A percentile compares a stretch with the other conserved stretches of the same genome.
These are phyloP conservation scores for Phoxinus phoxinus DNA, from an alignment of 2,113 vertebrate genomes.

Conservation along the genomic window DNA sequence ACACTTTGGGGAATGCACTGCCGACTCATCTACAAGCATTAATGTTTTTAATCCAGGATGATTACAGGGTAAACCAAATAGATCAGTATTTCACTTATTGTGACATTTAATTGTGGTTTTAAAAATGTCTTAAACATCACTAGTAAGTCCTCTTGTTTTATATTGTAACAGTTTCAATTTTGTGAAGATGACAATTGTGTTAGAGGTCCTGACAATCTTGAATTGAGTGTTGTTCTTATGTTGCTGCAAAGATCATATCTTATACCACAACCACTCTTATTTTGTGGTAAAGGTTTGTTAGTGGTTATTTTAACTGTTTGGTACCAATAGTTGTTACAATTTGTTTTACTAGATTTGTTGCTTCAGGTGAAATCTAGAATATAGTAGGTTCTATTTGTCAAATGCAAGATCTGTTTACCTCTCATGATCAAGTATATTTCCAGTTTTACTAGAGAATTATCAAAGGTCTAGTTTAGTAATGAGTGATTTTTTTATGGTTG, in stretches of 20 bases:
- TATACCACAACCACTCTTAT: background rate
- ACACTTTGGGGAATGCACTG: slow-evolving; percentile 87
- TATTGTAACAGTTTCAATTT: background rate
- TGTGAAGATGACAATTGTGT: background rate
- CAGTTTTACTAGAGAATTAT: background rate
- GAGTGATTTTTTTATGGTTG: background rate
- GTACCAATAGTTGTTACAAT: background rate
- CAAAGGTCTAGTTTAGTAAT: background rate
- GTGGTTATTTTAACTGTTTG: background rate
- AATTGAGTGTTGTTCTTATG: background rate
- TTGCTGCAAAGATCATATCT: background rate
- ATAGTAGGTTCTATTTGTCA: background rate
- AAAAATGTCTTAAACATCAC: slow-evolving; percentile 8
- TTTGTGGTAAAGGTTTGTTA: too few relatives aligned
- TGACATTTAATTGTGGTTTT: background rate
- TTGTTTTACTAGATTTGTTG: background rate
- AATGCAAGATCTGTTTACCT: background rate
- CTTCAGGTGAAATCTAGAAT: slow-evolving; percentile 12
- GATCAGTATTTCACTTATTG: background rate
- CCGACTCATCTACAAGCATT: slow-evolving; percentile 70
- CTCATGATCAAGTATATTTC: background rate
- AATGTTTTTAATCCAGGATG: background rate
- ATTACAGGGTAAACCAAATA: background rate
- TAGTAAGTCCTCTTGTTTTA: background rate
- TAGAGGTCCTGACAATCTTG: slow-evolving; percentile 26